phyloP scores from a whole-genome alignment of 2,797 vertebrate species.

The Anguilla marmorata region DNA sequence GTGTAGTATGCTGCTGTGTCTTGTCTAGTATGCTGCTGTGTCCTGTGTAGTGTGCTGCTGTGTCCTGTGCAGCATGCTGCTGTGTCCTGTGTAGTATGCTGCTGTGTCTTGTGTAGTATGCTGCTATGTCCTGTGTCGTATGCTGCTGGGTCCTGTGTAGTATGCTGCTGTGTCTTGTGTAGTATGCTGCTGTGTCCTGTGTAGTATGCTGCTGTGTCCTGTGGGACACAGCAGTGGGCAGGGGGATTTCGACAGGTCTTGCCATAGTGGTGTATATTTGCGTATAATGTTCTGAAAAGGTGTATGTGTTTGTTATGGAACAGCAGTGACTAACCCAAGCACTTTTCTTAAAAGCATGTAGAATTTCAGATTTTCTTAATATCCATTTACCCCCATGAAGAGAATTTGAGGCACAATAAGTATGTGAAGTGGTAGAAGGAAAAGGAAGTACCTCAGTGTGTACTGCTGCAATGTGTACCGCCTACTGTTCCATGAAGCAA shows the following conservation, averaged over 20 bases:
- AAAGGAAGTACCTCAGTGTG: background rate
- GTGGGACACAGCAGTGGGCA: background rate
- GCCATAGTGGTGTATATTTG: background rate
- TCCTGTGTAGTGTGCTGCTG: background rate
- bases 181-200: background rate
- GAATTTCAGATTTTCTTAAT: background rate
- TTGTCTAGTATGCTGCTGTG: background rate
- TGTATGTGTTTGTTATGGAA: background rate
- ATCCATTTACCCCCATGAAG: background rate
- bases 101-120: background rate
- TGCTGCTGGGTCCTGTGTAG: too few species aligned
- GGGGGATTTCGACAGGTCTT: background rate
- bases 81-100: too few species aligned
- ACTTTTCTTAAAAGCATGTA: background rate
- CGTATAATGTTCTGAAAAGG: background rate
- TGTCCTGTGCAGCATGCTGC: too few species aligned
- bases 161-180: too few species aligned
- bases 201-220: too few species aligned
- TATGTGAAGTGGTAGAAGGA: background rate
- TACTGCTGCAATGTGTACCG: background rate
- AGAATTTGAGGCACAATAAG: background rate
- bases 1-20: background rate
- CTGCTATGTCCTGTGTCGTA: too few species aligned
- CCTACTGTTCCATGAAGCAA: background rate
- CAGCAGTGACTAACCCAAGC: background rate